Conservation (phyloP, 2,888 invertebrate genomes). For the Ischnus inquisitorius region DNA sequence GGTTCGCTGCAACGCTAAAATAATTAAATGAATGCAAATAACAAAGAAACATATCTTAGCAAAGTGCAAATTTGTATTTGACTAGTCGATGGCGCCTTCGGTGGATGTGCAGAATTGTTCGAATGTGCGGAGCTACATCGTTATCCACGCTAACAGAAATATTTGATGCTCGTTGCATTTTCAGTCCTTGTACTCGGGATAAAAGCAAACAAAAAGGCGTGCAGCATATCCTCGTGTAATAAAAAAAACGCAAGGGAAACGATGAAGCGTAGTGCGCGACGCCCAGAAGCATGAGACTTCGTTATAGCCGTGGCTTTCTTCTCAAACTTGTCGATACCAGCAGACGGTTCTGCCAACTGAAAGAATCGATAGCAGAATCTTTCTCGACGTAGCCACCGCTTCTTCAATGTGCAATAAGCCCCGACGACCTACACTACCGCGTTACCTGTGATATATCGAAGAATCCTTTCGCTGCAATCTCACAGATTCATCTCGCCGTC, state of each 20-base stretch:
- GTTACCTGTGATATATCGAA: conserved; percentile 18
- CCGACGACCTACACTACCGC: conserved; percentile 22
- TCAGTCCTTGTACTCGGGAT: background rate
- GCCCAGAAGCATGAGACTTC: conserved; percentile 49
- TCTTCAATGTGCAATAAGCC: conserved; percentile 56
- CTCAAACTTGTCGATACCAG: conserved; percentile 69
- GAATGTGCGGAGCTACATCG: background rate
- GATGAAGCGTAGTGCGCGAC: conserved; percentile 48
- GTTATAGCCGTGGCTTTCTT: conserved; percentile 58
- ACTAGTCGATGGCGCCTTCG: no score
- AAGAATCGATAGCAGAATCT: conserved; percentile 73
- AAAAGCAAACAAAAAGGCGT: conserved; percentile 21
- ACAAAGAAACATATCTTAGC: background rate
- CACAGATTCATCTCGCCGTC: background rate
- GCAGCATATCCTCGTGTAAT: conserved; percentile 31
- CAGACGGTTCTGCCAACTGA: conserved; percentile 69
- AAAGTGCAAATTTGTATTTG: no score
- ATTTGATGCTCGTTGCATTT: background rate
- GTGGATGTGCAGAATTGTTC: background rate
- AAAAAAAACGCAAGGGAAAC: conserved; percentile 44
- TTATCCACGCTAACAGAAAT: background rate
- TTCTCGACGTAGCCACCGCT: conserved; percentile 47
- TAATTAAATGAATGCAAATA: background rate
- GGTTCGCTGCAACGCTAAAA: background rate
- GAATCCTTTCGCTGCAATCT: conserved; percentile 53